Evolutionary conservation across 2,888 invertebrate species (phyloP), one percentile per base, ranked within the genome.

Genomic region (Lasioglossum villosulum): DNA sequence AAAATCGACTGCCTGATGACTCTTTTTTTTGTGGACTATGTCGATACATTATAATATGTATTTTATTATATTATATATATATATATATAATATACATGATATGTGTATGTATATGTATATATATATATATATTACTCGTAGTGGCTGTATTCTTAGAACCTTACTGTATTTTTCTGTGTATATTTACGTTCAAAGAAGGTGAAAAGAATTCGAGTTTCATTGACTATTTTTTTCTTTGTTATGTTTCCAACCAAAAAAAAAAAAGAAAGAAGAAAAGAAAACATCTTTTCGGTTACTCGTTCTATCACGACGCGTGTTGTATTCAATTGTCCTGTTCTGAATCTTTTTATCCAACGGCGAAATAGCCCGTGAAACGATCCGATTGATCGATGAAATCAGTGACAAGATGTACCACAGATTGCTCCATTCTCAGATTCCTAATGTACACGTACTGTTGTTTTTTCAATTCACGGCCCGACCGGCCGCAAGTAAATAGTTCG

Each of bases 341-440:
- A 4, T 68, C 12, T 23, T 23, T 68, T 68, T 39, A n/a, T n/a
- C 14, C 14, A n/a, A 37, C 70, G 70, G n/a, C n/a, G 12, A 70
- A 39, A 12, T 39, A 39, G 23, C 70, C 39, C 39, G 39, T 39
- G 39, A 39, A 70, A 14, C 27, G 70, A 70, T 70, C 37, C 70
- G 70, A 70, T 56, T 14, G 23, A 39, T 70, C 70, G 14, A 39
- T 70, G 39, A 70, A 70, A 70, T 70, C 70, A 80, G 88, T 87
- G 88, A 87, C 88, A 88, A 88, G 88, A 87, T 88, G 75, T 88
- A 88, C 83, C 88, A 87, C 88, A 86, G 83, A 83, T 88, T 87
- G 83, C 87, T 88, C 81, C 81, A 87, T 87, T 70, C 81, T 83
- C 63, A 82, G 59, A 81, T 88, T 82, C 76, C 71, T 82, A 79